These are phyloP conservation scores for Pangasianodon gigas DNA, from an alignment of 2,113 vertebrate species.

Conservation along the genomic window DNA sequence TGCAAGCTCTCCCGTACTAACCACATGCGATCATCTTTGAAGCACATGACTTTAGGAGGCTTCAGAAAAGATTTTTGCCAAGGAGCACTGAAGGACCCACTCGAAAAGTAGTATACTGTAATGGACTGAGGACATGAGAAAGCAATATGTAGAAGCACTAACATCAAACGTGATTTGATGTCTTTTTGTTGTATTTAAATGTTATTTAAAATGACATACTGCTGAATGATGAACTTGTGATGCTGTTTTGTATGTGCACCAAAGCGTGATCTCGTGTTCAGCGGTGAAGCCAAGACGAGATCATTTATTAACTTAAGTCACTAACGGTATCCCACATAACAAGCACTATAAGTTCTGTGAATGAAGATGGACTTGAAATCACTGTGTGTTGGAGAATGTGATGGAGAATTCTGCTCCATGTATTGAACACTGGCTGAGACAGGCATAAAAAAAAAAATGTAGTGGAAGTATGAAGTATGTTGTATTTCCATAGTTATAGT, in stretches of 20 bases:
- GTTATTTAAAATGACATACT: conserved; percentile 27
- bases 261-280: conserved; percentile 29
- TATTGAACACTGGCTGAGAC: neutral
- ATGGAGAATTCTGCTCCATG: neutral
- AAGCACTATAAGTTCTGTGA: neutral
- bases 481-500: neutral
- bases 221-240: neutral
- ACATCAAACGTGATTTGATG: conserved; percentile 34
- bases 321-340: neutral
- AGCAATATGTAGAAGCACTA: conserved; percentile 58
- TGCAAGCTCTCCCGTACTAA: conserved; percentile 3
- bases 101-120: neutral
- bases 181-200: conserved; percentile 19
- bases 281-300: conserved; percentile 29
- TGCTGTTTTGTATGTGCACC: conserved; percentile 56
- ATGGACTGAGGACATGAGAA: conserved; percentile 36
- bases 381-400: neutral
- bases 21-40: conserved; percentile 59
- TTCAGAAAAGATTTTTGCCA: conserved; percentile 2
- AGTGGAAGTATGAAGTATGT: conserved; percentile 16
- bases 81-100: conserved; percentile 1
- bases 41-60: neutral
- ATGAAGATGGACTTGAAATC: neutral
- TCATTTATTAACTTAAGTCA: neutral
- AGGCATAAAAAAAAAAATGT: too few relatives aligned